Conservation (phyloP, 2,797 vertebrate genomes). For the Gephyroberyx darwinii region DNA sequence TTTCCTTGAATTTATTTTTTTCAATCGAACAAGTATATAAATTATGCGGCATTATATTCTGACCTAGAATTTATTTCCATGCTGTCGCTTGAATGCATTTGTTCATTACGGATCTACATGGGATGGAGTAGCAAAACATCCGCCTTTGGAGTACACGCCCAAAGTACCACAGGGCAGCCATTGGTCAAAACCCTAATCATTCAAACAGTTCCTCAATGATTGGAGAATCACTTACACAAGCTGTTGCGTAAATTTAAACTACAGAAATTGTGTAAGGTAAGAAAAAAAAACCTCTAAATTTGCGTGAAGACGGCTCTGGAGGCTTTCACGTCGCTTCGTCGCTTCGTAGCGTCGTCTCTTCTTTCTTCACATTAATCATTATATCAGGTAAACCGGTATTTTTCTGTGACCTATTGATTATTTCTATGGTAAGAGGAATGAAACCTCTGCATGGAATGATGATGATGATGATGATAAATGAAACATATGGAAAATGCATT, state of each 20-base stretch:
- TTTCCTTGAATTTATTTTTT: background rate
- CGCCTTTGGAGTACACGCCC: background rate
- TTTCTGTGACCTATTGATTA: background rate
- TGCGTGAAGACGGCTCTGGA: background rate
- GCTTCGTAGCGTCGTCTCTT: background rate
- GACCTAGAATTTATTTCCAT: background rate
- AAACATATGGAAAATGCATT: too few relatives aligned
- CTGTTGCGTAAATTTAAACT: slow-evolving; percentile 64
- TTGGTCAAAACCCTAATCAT: slow-evolving; percentile 45
- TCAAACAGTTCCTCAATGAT: slow-evolving; percentile 46
- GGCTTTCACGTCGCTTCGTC: rapidly evolving
- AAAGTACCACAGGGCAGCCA: slow-evolving; percentile 22
- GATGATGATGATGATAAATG: too few relatives aligned
- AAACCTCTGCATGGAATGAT: too few relatives aligned
- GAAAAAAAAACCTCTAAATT: background rate
- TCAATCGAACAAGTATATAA: rapidly evolving
- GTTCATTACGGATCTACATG: background rate
- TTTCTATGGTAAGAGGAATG: background rate
- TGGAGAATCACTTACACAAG: slow-evolving; percentile 66
- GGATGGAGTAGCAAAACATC: slow-evolving; percentile 1
- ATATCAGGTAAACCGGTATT: slow-evolving; percentile 48
- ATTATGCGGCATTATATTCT: background rate
- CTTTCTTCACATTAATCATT: background rate
- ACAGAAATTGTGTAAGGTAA: slow-evolving; percentile 58
- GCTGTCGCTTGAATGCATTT: background rate